Evolutionary conservation across 2,888 invertebrate species (phyloP).

Genomic region (Ctena decussata): DNA sequence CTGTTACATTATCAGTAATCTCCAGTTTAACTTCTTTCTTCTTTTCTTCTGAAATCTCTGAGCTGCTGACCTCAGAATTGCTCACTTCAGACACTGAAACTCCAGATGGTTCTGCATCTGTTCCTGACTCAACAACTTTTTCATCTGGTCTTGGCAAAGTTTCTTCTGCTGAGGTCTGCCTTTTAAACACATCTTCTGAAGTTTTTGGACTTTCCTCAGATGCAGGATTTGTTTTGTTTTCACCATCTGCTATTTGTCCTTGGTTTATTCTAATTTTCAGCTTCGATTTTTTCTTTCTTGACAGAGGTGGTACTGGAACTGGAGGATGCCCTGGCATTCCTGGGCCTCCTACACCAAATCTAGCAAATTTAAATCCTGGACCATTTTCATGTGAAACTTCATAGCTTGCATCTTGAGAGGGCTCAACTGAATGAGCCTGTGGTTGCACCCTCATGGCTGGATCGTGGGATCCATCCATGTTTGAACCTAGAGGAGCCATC

Average conservation of each 20-base stretch:
- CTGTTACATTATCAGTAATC: too few species aligned
- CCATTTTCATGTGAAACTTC: background rate
- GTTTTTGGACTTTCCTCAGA: background rate
- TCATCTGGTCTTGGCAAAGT: background rate
- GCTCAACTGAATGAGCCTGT: background rate
- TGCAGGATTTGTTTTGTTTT: background rate
- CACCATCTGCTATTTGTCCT: background rate
- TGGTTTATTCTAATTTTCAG: background rate
- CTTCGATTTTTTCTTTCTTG: background rate
- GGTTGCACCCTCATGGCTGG: background rate
- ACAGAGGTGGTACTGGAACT: background rate
- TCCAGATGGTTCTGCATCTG: background rate
- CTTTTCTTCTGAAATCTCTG: background rate
- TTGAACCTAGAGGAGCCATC: conserved; percentile 5
- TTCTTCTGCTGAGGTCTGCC: background rate
- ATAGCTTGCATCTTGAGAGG: background rate
- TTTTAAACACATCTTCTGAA: background rate
- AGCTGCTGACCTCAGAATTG: background rate
- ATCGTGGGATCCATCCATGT: background rate
- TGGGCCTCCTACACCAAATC: conserved; percentile 29
- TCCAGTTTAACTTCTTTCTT: background rate
- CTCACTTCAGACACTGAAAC: too few species aligned
- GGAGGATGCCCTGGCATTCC: conserved; percentile 46
- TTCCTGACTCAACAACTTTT: background rate
- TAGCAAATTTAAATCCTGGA: background rate